Evolutionary conservation across 2,113 vertebrate species (phyloP), one percentile per base, ranked within the genome.

Genomic region (Pardalotus punctatus): DNA sequence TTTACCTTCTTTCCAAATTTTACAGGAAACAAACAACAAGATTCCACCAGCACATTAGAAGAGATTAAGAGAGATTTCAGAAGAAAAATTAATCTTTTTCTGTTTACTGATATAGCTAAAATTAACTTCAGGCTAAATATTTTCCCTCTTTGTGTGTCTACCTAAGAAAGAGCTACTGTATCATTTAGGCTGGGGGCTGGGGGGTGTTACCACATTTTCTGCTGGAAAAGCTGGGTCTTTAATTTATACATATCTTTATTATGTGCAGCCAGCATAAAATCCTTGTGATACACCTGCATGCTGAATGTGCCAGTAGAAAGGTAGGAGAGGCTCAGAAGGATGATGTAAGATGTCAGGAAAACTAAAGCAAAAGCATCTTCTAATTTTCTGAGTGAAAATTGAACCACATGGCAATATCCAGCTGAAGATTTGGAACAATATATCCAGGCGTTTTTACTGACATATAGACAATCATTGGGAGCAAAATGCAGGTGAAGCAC

Each of bases 361-460:
- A 47, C 8, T 40, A 48, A 54, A 70, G 15, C 3, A 48, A 42
- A 62, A 74, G 4, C 3, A 9, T 36, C 54, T 64, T 54, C 3
- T 8, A 6, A 28, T 69, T 71, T 88, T 92, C 35, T 48, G 40
- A 80, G 8, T 25, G 35, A 65, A 88, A 83, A 43, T 4, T 56
- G 4, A 90, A 31, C 31, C 12, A 14, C 8, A 45, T 11, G 10
- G 12, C 27, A 88, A 53, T 16, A 82, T 6, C 31, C 40, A 53
- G 50, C 8, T 0, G 0, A 83, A 80, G 88, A 71, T 48, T 22
- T 22, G 17, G 6, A 73, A 31, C 0, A 1, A 5, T 10, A 6
- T 53, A 86, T 48, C n/a, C 12, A 65, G 50, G 5, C 13, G 36
- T 13, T 12, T 51, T 76, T 76, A 20, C 14, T 31, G 57, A 48